Base-by-base conservation (phyloP, 2,888 invertebrate species). In the Diarsia brunnea region DNA sequence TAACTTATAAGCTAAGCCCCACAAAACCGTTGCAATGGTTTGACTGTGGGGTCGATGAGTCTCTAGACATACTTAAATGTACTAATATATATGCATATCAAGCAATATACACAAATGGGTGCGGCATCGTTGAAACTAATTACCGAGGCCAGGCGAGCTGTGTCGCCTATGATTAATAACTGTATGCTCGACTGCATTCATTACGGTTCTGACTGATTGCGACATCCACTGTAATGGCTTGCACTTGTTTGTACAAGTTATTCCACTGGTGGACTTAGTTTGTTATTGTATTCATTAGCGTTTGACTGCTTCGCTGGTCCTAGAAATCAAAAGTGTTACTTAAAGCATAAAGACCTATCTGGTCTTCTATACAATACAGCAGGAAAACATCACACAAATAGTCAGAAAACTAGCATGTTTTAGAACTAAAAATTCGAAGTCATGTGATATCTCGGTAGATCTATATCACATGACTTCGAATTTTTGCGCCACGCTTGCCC, bases 111-210 rank as follows among this genome's bases (percentile, higher is more conserved):
- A 55, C 24, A 63, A 69, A 63, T 69, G 64, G 21, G 19, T 69
- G 78, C 51, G 38, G 61, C 69, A 65, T 73, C 69, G 66, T 64
- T 79, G 51, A 61, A 79, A 76, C 72, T 84, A 81, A 86, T 88
- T 86, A 78, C 72, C 14, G 49, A 49, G 67, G 53, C 67, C 74
- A 77, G 64, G 67, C 45, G 58, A 71, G 38, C 31, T 43, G 55
- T 63, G 80, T 71, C 82, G 51, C 69, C 63, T 72, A 79, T 82
- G 80, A 86, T 86, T 83, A 88, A 88, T 84, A 81, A 75, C 73
- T 71, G 81, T 68, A 71, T 74, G 73, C 73, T 69, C 64, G 24
- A 69, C 71, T 83, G 78, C 84, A 83, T 86, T 83, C 78, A 86
- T 86, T 82, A 72, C 72, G 65, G 65, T 68, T 63, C 76, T 73